A percentile compares a stretch with the other conserved stretches of the same genome.
Evolutionary conservation across 1,140 invertebrate species (phyloP).

Genomic region (Leptopilina boulardi): DNA sequence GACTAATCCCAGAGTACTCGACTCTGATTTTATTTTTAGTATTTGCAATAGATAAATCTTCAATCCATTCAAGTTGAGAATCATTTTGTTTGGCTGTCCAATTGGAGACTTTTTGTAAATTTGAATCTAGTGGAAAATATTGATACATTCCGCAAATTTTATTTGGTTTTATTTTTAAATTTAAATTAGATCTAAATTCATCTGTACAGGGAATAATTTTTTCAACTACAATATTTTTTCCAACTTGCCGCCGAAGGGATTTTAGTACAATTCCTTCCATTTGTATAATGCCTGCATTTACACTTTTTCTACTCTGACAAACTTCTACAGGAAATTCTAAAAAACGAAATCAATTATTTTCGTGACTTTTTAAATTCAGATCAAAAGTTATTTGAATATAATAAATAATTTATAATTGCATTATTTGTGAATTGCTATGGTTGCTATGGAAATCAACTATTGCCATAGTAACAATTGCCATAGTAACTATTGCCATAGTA

Average conservation of each 20-base stretch:
- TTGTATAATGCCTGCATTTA: conserved; percentile 85
- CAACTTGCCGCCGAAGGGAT: conserved; percentile 82
- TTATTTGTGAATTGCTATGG: too few relatives aligned
- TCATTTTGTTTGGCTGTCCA: conserved; percentile 83
- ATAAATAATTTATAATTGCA: too few relatives aligned
- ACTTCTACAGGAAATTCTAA: conserved; percentile 70
- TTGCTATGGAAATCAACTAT: too few relatives aligned
- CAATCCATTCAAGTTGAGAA: conserved; percentile 82
- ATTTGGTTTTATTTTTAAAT: conserved; percentile 84
- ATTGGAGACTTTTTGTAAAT: conserved; percentile 76
- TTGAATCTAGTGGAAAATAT: conserved; percentile 76
- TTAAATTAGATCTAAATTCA: conserved; percentile 74
- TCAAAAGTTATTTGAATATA: too few relatives aligned
- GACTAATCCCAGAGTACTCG: conserved; percentile 82
- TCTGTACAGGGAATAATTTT: conserved; percentile 76
- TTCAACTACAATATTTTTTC: conserved; percentile 81
- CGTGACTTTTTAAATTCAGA: conserved; percentile 80
- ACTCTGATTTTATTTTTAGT: conserved; percentile 61
- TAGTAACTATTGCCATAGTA: too few relatives aligned
- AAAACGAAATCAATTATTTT: conserved; percentile 56
- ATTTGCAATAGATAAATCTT: conserved; percentile 73
- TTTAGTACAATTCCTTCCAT: conserved; percentile 87
- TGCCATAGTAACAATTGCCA: too few relatives aligned
- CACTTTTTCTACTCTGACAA: conserved; percentile 68
- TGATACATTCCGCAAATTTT: conserved; percentile 87